Evolutionary conservation across 1,140 invertebrate genomes (phyloP), one percentile per base, ranked within the genome.

Genomic region (Anastrepha obliqua): DNA sequence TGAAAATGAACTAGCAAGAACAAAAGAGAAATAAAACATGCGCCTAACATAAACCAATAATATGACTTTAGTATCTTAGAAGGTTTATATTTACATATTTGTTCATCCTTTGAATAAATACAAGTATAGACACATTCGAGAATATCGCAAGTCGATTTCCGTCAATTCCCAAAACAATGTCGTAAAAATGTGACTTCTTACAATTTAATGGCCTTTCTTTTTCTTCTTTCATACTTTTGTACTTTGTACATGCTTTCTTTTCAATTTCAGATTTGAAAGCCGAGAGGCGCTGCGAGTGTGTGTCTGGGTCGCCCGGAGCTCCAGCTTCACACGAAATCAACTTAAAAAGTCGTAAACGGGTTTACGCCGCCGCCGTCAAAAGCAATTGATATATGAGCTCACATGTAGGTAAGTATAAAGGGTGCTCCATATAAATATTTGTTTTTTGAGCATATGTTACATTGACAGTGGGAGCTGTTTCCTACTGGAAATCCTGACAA

Each of bases 321-420:
- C n/a, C 47, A 55, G 47, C 74, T 81, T 81, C 59, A 62, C 55
- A 86, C 85, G 59, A 86, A 86, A 17, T 86, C 85, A 86, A 60
- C 85, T 86, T 86, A 86, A 86, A 86, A 86, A 86, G 85, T 86
- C 85, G 55, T 86, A 86, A 86, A 86, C 85, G 85, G 55, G 55
- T 86, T 86, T 86, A 59, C 55, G 59, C 85, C 85, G 85, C n/a
- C 55, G 59, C 85, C 74, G n/a, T 81, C 74, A 81, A 58, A 81
- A 81, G 44, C 74, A 81, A 81, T 81, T 81, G 74, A 81, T 81
- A 81, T 81, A 81, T 55, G 74, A 81, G 74, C 47, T 81, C 74
- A 81, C 74, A 81, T 81, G 74, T 81, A 81, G 47, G 47, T 81
- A 55, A 8, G n/a, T 64, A 5, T 5, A 17, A 17, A 64, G 11